phyloP scores from a whole-genome alignment of 2,797 vertebrate genomes.

The Micrastur ruficollis region DNA sequence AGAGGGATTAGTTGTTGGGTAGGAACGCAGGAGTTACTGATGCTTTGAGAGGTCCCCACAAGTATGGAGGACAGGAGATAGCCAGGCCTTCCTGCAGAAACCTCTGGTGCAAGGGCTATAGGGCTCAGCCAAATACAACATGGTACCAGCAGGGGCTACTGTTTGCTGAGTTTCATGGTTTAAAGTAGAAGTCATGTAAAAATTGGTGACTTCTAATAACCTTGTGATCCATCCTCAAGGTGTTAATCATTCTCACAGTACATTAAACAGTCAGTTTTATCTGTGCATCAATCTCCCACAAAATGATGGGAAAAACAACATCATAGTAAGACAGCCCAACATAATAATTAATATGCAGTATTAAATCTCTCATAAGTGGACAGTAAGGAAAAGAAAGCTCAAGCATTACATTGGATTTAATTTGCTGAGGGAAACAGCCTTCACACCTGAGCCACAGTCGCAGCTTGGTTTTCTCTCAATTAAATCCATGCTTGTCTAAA shows the following conservation, averaged over 20 bases:
- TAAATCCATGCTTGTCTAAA: slow-evolving; percentile 73
- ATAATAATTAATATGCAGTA: slow-evolving; percentile 68
- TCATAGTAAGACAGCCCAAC: slow-evolving; percentile 24
- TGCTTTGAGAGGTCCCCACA: neutral
- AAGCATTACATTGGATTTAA: slow-evolving; percentile 70
- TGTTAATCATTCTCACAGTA: slow-evolving; percentile 41
- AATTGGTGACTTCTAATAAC: neutral
- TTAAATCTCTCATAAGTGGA: slow-evolving; percentile 64
- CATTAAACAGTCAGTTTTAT: slow-evolving; percentile 52
- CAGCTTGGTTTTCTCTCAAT: slow-evolving; percentile 72
- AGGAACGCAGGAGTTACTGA: neutral
- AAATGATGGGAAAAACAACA: slow-evolving; percentile 57
- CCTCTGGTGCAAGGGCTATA: neutral
- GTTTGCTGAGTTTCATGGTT: neutral
- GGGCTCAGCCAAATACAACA: neutral
- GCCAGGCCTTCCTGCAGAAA: neutral
- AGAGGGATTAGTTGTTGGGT: neutral
- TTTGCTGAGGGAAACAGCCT: slow-evolving; percentile 69
- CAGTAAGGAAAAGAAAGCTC: slow-evolving; percentile 60
- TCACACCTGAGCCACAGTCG: slow-evolving; percentile 72
- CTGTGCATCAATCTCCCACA: slow-evolving; percentile 49
- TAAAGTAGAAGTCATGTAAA: neutral
- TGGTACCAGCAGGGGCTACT: neutral
- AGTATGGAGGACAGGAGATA: neutral
- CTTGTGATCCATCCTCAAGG: slow-evolving; percentile 10